Evolutionary conservation across 1,140 invertebrate genomes (phyloP).

Genomic region (Chironomus striatipennis): DNA sequence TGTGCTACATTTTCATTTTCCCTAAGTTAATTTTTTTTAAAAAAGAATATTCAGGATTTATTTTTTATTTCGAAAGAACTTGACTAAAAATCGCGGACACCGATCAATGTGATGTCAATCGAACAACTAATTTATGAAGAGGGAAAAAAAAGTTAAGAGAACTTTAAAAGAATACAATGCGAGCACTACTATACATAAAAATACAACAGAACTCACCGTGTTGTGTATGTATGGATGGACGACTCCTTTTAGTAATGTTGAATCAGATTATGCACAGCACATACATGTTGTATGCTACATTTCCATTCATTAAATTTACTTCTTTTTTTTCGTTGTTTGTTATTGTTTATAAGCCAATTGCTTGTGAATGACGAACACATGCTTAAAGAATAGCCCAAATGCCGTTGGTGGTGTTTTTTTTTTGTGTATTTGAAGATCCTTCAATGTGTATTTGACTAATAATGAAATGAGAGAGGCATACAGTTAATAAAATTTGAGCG

Average conservation of each 20-base stretch:
- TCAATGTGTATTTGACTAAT: neutral
- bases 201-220: neutral
- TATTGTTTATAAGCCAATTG: neutral
- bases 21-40: neutral
- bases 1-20: neutral
- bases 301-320: neutral
- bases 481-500: conserved; percentile 1
- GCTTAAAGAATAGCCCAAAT: neutral
- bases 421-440: neutral
- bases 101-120: conserved; percentile 1
- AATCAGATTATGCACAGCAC: neutral
- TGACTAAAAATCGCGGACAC: neutral
- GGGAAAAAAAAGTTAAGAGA: neutral
- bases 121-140: conserved; percentile 2
- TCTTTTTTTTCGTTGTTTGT: no score
- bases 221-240: neutral
- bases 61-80: neutral
- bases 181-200: neutral
- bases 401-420: neutral
- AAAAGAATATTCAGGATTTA: neutral
- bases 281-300: neutral
- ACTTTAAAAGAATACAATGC: neutral
- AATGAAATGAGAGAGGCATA: neutral
- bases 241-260: neutral
- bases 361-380: neutral